phyloP scores from a whole-genome alignment of 2,113 vertebrate species.

The Odocoileus virginianus region DNA sequence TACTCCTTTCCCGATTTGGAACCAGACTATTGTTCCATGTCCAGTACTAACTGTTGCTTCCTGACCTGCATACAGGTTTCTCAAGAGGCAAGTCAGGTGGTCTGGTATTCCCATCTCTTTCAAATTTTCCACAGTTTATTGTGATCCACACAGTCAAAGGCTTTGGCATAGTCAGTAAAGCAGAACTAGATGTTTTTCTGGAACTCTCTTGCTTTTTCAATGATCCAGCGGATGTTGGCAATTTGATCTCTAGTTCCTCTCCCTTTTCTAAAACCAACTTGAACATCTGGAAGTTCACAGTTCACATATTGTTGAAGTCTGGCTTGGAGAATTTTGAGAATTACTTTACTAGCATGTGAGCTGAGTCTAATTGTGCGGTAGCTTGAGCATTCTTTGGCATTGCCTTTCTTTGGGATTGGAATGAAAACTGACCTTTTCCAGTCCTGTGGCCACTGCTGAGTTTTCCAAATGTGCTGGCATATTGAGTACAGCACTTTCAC shows the following conservation, averaged over 20 bases:
- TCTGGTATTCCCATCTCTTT: background rate
- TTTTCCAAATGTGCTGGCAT: background rate
- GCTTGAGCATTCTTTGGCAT: background rate
- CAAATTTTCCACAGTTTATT: background rate
- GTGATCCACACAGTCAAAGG: background rate
- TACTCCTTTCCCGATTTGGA: background rate
- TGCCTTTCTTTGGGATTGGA: background rate
- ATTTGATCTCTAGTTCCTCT: background rate
- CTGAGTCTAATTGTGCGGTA: background rate
- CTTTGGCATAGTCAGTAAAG: background rate
- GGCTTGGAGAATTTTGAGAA: background rate
- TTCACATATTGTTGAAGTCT: background rate
- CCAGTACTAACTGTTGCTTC: background rate
- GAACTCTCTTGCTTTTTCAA: background rate
- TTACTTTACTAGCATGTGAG: background rate
- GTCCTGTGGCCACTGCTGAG: background rate
- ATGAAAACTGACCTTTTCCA: background rate
- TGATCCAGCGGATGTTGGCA: background rate
- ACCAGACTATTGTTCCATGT: background rate
- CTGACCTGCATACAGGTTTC: background rate
- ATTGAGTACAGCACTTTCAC: background rate
- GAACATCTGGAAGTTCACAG: background rate
- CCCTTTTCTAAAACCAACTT: background rate
- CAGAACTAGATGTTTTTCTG: background rate
- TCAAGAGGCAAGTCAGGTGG: background rate